Evolutionary conservation across 2,888 invertebrate species (phyloP), one percentile per base, ranked within the genome.

Genomic region (Clanis bilineata): DNA sequence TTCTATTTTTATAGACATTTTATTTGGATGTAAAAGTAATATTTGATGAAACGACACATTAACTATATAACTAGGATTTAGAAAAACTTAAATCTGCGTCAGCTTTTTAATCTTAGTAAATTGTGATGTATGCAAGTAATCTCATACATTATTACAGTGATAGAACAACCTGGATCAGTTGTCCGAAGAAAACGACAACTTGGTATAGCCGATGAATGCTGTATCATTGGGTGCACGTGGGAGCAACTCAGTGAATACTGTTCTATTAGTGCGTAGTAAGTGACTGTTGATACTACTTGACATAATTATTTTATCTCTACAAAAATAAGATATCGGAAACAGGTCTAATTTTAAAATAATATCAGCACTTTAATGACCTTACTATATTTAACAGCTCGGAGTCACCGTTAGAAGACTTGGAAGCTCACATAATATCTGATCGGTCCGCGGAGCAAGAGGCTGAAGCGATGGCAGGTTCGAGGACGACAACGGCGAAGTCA

Each of bases 131-230:
- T 9, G 9, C 32, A 9, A 9, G 4, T 18, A 41, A 41, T 41
- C 41, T 41, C 7, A 41, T 3, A 45, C 23, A 23, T 51, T 3
- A 18, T 60, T 45, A 25, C 77, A 89, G 88, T 89, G 73, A 85
- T 90, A 63, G 91, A 90, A 70, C 90, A 90, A 65, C 82, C 86
- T 23, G 82, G 85, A 15, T 73, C 80, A 15, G 69, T 76, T 47
- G 76, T 80, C 61, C 75, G 90, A 60, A 82, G 85, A 64, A 84
- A 80, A 72, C 79, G 91, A 64, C 82, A 87, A 60, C 74, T 82
- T 41, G 89, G 91, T 62, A 92, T 91, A 64, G 90, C 87, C 36
- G 91, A 92, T 67, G 85, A 90, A 71, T 91, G 92, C 74, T 92
- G 91, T 72, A 78, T 81, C 28, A 77, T 80, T 62, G 88, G 89